phyloP scores from a whole-genome alignment of 2,113 vertebrate genomes.

The Myrmophylax atrothorax region DNA sequence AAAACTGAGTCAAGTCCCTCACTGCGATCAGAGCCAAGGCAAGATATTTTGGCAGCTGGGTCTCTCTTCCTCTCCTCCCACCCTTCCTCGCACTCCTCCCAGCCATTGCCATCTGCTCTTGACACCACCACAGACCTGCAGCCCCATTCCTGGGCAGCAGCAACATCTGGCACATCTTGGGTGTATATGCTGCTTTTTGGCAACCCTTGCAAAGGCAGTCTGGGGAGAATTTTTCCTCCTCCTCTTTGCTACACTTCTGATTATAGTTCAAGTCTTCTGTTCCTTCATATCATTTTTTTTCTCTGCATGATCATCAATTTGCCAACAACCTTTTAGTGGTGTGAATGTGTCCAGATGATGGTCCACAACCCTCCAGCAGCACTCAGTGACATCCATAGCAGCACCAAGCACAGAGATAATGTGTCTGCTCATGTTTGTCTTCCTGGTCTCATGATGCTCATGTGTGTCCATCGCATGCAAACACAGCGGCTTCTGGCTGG shows the following conservation, averaged over 20 bases:
- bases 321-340: background rate
- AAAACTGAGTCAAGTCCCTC: background rate
- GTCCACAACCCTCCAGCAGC: background rate
- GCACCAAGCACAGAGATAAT: background rate
- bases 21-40: conserved; percentile 5
- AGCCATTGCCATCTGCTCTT: conserved; percentile 39
- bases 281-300: background rate
- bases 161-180: conserved; percentile 51
- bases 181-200: conserved; percentile 4
- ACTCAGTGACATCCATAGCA: background rate
- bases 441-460: accelerated
- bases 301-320: background rate
- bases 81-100: background rate
- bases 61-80: conserved; percentile 28
- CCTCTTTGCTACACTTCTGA: background rate
- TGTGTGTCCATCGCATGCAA: background rate
- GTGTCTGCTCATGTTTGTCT: background rate
- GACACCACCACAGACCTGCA: conserved; percentile 12
- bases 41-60: conserved; percentile 22
- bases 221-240: background rate
- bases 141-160: conserved; percentile 14
- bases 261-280: background rate
- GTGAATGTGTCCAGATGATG: background rate
- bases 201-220: background rate
- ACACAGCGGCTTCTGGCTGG: background rate